phyloP scores from a whole-genome alignment of 2,888 invertebrate genomes.

The Drosophila rellima region DNA sequence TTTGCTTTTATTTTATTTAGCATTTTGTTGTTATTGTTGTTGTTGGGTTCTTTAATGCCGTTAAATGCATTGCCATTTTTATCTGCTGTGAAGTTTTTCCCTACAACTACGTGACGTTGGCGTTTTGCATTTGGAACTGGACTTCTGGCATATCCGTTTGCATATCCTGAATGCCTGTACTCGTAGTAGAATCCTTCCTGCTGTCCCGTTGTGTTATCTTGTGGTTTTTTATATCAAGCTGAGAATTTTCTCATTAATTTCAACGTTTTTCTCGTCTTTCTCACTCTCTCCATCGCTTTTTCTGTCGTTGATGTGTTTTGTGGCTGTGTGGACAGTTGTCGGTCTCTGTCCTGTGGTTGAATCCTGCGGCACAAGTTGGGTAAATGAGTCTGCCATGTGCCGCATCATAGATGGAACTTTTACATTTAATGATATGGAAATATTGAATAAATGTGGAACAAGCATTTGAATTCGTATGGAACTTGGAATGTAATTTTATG shows the following conservation, averaged over 20 bases:
- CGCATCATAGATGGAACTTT: conserved; percentile 34
- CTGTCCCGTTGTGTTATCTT: conserved; percentile 66
- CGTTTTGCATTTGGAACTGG: conserved; percentile 67
- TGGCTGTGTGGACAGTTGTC: conserved; percentile 76
- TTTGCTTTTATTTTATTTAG: conserved; percentile 62
- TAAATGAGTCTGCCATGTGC: conserved; percentile 36
- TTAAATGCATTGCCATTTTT: conserved; percentile 77
- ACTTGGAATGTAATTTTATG: neutral
- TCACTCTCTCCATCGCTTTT: neutral
- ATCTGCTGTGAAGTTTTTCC: conserved; percentile 61
- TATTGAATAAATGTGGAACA: conserved; percentile 17
- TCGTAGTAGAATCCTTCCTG: conserved; percentile 25
- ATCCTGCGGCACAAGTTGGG: conserved; percentile 27
- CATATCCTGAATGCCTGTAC: conserved; percentile 45
- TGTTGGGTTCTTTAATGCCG: conserved; percentile 51
- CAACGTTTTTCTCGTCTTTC: conserved; percentile 61
- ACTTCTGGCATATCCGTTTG: conserved; percentile 59
- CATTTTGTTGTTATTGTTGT: conserved; percentile 37
- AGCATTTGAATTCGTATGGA: conserved; percentile 16
- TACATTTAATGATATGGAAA: conserved; percentile 50
- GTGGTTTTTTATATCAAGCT: conserved; percentile 75
- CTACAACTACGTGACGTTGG: conserved; percentile 50
- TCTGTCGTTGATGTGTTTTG: conserved; percentile 75
- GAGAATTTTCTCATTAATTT: conserved; percentile 81
- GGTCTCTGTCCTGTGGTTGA: conserved; percentile 52